Evolutionary conservation across 2,797 vertebrate species (phyloP).

Genomic region (Myotis pilosus): DNA sequence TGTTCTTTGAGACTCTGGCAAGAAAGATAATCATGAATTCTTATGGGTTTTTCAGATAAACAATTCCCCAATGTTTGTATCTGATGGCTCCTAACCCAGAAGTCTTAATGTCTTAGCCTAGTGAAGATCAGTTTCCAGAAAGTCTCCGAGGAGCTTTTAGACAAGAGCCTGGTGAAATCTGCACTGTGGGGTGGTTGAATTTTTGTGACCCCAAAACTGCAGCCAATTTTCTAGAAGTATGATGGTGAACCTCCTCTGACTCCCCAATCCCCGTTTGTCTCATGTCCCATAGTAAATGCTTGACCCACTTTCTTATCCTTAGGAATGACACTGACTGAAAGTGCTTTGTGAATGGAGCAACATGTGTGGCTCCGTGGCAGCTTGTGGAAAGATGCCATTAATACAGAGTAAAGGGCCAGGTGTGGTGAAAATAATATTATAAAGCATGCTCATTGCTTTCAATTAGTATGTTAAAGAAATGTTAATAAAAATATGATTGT

Average conservation of each 20-base stretch:
- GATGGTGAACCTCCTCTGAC: background rate
- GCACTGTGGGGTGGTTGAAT: background rate
- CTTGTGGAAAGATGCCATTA: background rate
- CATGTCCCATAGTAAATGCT: background rate
- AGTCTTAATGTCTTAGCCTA: background rate
- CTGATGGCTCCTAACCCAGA: background rate
- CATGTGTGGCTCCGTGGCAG: background rate
- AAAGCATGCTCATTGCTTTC: background rate
- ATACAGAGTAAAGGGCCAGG: background rate
- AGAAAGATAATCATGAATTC: background rate
- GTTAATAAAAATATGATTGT: background rate
- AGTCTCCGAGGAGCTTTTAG: background rate
- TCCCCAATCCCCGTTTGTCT: background rate
- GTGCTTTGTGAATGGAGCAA: background rate
- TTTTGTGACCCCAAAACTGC: background rate
- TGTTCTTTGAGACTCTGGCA: background rate
- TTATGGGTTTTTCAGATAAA: background rate
- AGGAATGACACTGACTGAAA: background rate
- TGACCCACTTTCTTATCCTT: background rate
- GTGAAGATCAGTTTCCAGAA: background rate
- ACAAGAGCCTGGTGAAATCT: background rate
- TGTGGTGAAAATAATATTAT: background rate
- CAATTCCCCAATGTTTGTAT: background rate
- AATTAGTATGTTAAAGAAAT: background rate
- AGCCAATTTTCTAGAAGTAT: slow-evolving; percentile 11